Evolutionary conservation across 2,113 vertebrate species (phyloP), one percentile per base, ranked within the genome.

Genomic region (Vulpes lagopus): DNA sequence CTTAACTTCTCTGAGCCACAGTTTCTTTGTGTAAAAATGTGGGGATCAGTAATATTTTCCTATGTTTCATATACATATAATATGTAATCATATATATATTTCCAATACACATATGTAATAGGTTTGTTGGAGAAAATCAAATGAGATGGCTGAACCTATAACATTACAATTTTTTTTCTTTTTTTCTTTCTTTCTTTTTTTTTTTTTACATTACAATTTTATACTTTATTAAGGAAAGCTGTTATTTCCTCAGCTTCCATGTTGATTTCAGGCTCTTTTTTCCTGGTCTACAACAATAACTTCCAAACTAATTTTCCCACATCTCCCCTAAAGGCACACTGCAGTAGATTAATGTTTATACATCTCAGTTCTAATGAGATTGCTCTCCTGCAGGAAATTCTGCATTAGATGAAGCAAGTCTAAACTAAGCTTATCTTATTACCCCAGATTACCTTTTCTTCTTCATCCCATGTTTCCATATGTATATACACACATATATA

Each of bases 1-100:
- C 35, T 59, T 59, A n/a, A 59, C 49, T 88, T 92, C 43, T 74
- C 59, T 43, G 69, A 89, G 53, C 38, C 53, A 23, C 22, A 55
- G 35, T 89, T 89, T 71, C 73, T 94, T 90, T 49, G n/a, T 60
- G 8, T 90, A 87, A 82, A 91, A 51, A 49, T 79, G 55, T 83
- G 4, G 55, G 15, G 11, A 9, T 69, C 80, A 65, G 20, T 49
- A 73, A 67, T 95, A 38, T 80, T 93, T 93, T 95, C 79, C 32
- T 88, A n/a, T 53, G 19, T 19, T 79, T 51, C 25, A 53, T 79
- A 17, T 30, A 53, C 23, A 17, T 19, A 11, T 53, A 30, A 53
- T 53, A 73, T n/a, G 8, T 67, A 62, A 62, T 62, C 6, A 67
- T 67, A 67, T 67, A 60, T 60, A 60, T 22, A 32, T 69, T 69